Evolutionary conservation across 2,888 invertebrate genomes (phyloP), one percentile per base, ranked within the genome.

Genomic region (Nasonovia ribisnigri): DNA sequence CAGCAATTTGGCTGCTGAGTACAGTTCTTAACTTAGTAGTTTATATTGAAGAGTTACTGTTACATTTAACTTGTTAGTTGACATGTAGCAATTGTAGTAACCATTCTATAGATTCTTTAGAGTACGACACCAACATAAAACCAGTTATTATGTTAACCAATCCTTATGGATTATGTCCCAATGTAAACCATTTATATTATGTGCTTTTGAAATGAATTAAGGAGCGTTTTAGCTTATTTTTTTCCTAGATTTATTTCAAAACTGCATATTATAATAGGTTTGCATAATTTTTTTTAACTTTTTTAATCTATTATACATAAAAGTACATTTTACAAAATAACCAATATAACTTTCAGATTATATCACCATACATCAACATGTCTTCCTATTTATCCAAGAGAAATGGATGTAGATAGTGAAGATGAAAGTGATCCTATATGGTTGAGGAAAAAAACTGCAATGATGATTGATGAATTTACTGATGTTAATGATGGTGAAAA

Each of bases 401-500:
- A 99, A 96, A 97, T 99, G 95, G 99, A 99, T 95, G 97, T 97
- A 54, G 99, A 99, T 96, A 98, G 98, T 0, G 99, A 99, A 95
- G 98, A 98, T 93, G 99, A 99, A 96, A 98, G 98, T 77, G 99
- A 99, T 96, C 99, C 99, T 0, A 97, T 98, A 95, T 99, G 99
- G 99, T 96, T 99, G 92, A 97, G 98, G 95, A 97, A 98, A 95
- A 99, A 99, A 95, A 99, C 98, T 0, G 98, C 98, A 97, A 98
- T 98, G 98, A 99, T 99, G 99, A 99, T 99, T 92, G 99, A 99
- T 95, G 99, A 99, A 95, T 99, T 99, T 96, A 99, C 99, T 0
- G 99, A 99, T 96, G 99, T 99, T n/a, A 99, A 99, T 96, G 99
- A 98, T 95, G 99, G 99, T 0, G 99, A 99, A 96, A 99, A 99